Evolutionary conservation across 2,888 invertebrate genomes (phyloP).

Genomic region (Tiphia femorata): DNA sequence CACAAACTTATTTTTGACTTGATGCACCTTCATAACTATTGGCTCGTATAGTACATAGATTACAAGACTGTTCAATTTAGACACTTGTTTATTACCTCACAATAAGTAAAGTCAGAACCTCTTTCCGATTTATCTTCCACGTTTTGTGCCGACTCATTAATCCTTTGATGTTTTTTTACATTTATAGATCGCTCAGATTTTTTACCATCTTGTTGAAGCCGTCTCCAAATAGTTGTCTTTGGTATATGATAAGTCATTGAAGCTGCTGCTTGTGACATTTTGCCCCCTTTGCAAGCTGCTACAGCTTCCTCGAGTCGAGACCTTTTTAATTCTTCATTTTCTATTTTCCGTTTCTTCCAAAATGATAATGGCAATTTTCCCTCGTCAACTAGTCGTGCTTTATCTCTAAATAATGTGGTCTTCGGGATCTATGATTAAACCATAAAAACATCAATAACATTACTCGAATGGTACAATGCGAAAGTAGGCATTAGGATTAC

Average conservation of each 20-base stretch:
- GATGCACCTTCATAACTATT: too few relatives aligned
- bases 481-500: conserved; percentile 35
- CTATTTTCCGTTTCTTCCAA: conserved; percentile 62
- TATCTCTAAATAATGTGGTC: conserved; percentile 68
- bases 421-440: conserved; percentile 63
- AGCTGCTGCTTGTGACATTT: conserved; percentile 69
- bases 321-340: conserved; percentile 60
- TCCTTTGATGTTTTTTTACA: conserved; percentile 22
- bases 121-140: conserved; percentile 27
- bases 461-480: background rate
- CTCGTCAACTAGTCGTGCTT: conserved; percentile 63
- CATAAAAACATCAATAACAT: background rate
- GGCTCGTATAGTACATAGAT: too few relatives aligned
- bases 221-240: conserved; percentile 69
- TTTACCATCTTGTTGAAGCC: conserved; percentile 61
- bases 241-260: conserved; percentile 66
- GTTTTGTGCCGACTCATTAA: conserved; percentile 18
- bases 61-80: too few relatives aligned
- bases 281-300: conserved; percentile 66
- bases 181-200: conserved; percentile 33
- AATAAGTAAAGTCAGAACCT: conserved; percentile 40
- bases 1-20: too few relatives aligned
- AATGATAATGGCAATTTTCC: conserved; percentile 65
- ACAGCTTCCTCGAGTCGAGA: conserved; percentile 66
- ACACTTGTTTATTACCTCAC: too few relatives aligned